Conservation (phyloP, 2,113 vertebrate species). For the Nanger granti region DNA sequence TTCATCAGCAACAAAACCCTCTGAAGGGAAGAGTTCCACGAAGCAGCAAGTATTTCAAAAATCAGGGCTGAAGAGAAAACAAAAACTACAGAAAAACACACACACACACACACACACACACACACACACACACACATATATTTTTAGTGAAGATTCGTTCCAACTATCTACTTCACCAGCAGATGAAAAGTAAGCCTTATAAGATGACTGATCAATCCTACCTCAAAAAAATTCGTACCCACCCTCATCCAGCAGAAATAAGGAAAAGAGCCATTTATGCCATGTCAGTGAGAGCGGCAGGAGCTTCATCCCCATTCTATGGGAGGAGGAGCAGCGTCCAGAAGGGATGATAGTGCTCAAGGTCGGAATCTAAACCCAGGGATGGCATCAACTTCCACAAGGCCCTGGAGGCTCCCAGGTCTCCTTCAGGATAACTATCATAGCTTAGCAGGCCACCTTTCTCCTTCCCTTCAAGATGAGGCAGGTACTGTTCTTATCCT, state of each 20-base stretch:
- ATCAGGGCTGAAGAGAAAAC: neutral
- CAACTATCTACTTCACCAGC: neutral
- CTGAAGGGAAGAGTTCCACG: neutral
- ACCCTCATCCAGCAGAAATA: neutral
- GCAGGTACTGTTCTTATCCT: neutral
- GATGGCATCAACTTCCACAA: neutral
- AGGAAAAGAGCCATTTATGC: neutral
- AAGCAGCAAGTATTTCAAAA: neutral
- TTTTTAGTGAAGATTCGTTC: neutral
- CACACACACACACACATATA: no score
- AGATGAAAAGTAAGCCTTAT: neutral
- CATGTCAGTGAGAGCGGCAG: neutral
- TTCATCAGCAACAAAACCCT: neutral
- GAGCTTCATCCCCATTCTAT: neutral
- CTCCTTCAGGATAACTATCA: neutral
- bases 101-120: neutral
- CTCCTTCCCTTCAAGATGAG: neutral
- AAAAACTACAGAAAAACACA: neutral
- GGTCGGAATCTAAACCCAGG: neutral
- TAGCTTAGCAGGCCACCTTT: neutral
- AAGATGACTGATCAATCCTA: neutral
- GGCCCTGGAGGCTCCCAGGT: neutral
- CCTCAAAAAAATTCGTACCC: neutral
- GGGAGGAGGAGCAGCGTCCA: neutral
- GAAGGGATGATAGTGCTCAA: neutral